Evolutionary conservation across 1,140 invertebrate species (phyloP), one percentile per base, ranked within the genome.

Genomic region (Battus philenor): DNA sequence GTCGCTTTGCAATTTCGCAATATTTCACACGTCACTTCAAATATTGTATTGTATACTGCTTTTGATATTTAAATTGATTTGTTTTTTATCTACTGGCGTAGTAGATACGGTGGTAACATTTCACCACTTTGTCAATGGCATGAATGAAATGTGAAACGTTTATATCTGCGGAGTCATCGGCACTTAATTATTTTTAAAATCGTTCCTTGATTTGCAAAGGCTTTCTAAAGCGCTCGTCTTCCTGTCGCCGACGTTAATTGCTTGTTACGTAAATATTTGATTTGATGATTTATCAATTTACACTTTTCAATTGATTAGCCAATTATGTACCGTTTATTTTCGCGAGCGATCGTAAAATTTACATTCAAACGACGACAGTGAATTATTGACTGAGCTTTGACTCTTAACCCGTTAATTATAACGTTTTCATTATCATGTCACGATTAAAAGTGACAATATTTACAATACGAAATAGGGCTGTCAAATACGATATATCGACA

Each of bases 181-280:
- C 41, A 54, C 47, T 61, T 64, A 70, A 61, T 65, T 65, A 66
- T 57, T 55, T 53, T 61, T 44, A 49, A 62, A 65, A 55, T 30
- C 53, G 45, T 38, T 54, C 44, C 57, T 63, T 66, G 59, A 64
- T 62, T 61, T 38, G 46, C 48, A 29, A n/a, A 31, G 49, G 50
- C 59, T 68, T 68, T 68, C 59, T 66, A 68, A 58, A 46, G 22
- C 34, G 13, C 8, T 20, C 27, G 12, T 43, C 31, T 47, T 39
- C 32, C 36, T 36, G 34, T 7, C 46, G 38, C 36, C 53, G 29
- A 43, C 44, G 32, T 47, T 46, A 53, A 50, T 54, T 46, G 27
- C 24, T 24, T 38, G 47, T 62, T 62, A 55, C 41, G 31, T 55
- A 58, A 59, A 29, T 43, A 47, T 52, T 39, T 46, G 33, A 47